Base-by-base conservation (phyloP, 2,797 vertebrate genomes). In the Crocidura indochinensis region DNA sequence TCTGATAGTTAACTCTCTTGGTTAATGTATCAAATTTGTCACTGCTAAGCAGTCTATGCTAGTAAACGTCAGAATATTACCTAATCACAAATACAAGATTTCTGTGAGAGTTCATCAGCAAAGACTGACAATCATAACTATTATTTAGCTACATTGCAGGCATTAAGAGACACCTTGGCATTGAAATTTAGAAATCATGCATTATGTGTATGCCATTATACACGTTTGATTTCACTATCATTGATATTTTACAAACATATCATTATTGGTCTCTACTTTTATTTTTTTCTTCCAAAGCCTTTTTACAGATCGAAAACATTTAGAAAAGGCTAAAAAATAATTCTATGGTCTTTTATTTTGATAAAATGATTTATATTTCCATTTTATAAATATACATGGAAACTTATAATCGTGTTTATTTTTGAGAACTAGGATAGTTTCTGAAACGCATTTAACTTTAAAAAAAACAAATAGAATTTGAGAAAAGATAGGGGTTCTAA, bases 11-110 rank as follows among this genome's bases (percentile, higher is more conserved):
- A 94, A 80, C 79, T 80, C 69, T 82, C 64, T 85, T 83, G 76
- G 92, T 65, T 31, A 95, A 27, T 93, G 11, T 72, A 91, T 93
- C 11, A 94, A 83, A 96, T 51, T 74, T 93, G 77, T 83, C 53
- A 94, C 60, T 94, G 60, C 15, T 93, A 77, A 97, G 85, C 47
- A 80, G 72, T 93, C 29, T 47, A 22, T 88, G 26, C 2, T 90
- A 87, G 73, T 95, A 95, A 95, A 94, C 68, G 75, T 53, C 91
- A 95, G 79, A 86, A 38, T 91, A 88, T 87, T 94, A 89, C 44
- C 29, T 94, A 84, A 92, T 95, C 38, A 75, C 31, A 79, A 38
- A 38, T 38, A 38, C 38, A 38, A 38, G 38, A 5, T 38, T 2
- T 38, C 38, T 38, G 38, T 38, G 38, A 38, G 38, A 38, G 38